Base-by-base conservation (phyloP, 2,113 vertebrate genomes). In the Nestor notabilis region DNA sequence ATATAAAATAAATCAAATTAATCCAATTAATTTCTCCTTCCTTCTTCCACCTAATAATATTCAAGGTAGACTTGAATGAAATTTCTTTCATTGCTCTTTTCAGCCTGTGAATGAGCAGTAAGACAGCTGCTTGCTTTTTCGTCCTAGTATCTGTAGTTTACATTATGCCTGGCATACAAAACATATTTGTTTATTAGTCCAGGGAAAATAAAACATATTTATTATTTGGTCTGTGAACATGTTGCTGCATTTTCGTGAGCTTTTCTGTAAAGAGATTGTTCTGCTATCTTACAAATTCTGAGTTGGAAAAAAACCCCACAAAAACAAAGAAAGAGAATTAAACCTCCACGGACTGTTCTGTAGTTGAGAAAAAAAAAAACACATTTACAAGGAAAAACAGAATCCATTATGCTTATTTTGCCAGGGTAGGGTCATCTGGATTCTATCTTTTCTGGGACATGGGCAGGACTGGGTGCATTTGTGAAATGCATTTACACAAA, bases 291-390 rank as follows among this genome's bases (percentile, higher is more conserved):
- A 52, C 19, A 11, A 63, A 85, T 24, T 56, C 12, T 17, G 27
- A 61, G 17, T 29, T 37, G 18, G 2, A 9, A 46, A 24, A 72
- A 52, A 15, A 70, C 24, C 16, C 7, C 1, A 13, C 19, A 18
- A 5, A 3, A 11, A 24, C 21, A n/a, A 9, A 33, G 1, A 65
- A 3, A 10, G 6, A 58, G 0, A 80, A 17, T 46, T 61, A 46
- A 76, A 2, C 31, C 31, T 70, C 33, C 14, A 56, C 4, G 41
- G 24, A 17, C 9, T 7, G 21, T 23, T 81, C 10, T 43, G 8
- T 9, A 72, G 7, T 8, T 68, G 29, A 72, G 37, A 81, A 88
- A 63, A 52, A 63, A 52, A 24, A 63, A 76, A 88, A 17, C 4
- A 52, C 11, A 43, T n/a, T 93, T 58, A 47, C 13, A 39, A 49